phyloP scores from a whole-genome alignment of 2,797 vertebrate species.

The Taeniopygia guttata region DNA sequence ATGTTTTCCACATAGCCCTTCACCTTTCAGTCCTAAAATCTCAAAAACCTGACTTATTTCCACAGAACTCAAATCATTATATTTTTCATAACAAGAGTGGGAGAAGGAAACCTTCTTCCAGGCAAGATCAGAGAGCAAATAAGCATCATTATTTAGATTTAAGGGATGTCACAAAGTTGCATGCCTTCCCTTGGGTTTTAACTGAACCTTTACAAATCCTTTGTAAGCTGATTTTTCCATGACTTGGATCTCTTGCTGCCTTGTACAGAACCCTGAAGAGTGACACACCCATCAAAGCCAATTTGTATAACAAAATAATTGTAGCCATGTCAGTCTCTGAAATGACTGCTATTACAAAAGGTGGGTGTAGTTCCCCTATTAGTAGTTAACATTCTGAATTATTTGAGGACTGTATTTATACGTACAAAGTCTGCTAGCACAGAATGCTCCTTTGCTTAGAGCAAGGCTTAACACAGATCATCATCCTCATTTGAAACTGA shows the following conservation, averaged over 20 bases:
- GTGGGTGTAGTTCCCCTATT: background rate
- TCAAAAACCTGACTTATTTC: background rate
- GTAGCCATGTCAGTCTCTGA: background rate
- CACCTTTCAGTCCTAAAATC: background rate
- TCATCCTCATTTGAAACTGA: conserved; percentile 22
- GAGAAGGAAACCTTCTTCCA: background rate
- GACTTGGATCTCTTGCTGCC: background rate
- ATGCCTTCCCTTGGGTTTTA: background rate
- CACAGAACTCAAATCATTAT: background rate
- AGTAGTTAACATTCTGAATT: background rate
- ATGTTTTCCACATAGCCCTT: background rate
- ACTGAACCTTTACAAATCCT: background rate
- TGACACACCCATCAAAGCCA: background rate
- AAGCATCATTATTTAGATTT: background rate
- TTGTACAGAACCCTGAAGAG: background rate
- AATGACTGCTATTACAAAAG: background rate
- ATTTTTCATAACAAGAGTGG: background rate
- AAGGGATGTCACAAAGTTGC: background rate
- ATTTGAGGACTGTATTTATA: background rate
- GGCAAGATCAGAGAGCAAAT: background rate
- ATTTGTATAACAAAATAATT: background rate
- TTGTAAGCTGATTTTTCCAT: background rate
- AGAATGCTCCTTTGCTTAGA: background rate
- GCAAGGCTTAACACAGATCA: background rate
- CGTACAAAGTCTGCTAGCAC: background rate